These are phyloP conservation scores for honey bee (Apis mellifera) DNA, from an alignment of 1,140 invertebrate species.

Conservation along the genomic window Amel_HAv3.1 CM009932.2:8972001-8972500, in stretches of 20 bases:
- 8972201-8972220: neutral
- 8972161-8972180: neutral
- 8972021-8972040: constrained; percentile 53
- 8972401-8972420: constrained; percentile 6
- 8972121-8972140: neutral
- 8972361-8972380: constrained; percentile 22
- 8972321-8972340: neutral
- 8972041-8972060: constrained; percentile 44
- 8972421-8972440: constrained; percentile 42
- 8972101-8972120: neutral
- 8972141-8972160: neutral
- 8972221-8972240: neutral
- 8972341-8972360: neutral
- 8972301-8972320: neutral
- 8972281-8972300: neutral
- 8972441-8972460: constrained; percentile 57
- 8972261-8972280: too few species aligned
- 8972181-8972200: neutral
- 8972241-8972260: neutral
- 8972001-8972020: constrained; percentile 53
- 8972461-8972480: constrained; percentile 49
- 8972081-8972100: neutral
- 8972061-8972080: constrained; percentile 34
- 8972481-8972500: constrained; percentile 33
- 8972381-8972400: constrained; percentile 41